Evolutionary conservation across 1,140 invertebrate species (phyloP).

Genomic region (Eurosta solidaginis): DNA sequence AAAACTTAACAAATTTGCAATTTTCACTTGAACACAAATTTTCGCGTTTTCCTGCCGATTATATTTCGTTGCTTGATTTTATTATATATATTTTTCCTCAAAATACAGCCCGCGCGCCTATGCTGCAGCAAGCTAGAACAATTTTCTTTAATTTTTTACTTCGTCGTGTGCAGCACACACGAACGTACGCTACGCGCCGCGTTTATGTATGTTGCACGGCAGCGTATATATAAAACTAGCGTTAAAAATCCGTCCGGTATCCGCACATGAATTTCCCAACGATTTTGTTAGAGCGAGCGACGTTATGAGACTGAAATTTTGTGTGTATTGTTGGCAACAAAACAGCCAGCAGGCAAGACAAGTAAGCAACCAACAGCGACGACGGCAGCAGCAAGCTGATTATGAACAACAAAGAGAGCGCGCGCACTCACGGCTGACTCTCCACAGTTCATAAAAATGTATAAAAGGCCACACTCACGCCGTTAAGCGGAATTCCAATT

Average conservation of each 20-base stretch:
- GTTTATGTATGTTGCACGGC: conserved; percentile 10
- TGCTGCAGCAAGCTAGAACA: background rate
- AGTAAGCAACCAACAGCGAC: background rate
- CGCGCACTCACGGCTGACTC: background rate
- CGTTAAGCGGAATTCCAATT: background rate
- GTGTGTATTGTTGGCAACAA: conserved; percentile 32
- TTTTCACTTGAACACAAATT: background rate
- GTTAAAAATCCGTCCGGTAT: conserved; percentile 7
- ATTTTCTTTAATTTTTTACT: background rate
- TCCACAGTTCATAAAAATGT: background rate
- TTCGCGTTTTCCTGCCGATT: background rate
- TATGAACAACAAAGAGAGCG: background rate
- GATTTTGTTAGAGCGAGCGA: conserved; percentile 36
- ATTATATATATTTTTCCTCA: background rate
- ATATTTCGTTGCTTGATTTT: conserved; percentile 7
- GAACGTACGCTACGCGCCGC: background rate
- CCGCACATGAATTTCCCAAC: conserved; percentile 5
- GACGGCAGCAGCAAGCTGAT: background rate
- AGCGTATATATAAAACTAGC: conserved; percentile 14
- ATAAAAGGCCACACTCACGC: background rate
- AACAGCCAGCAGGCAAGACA: background rate
- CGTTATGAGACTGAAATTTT: conserved; percentile 38
- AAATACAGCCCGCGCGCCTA: background rate
- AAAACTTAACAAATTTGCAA: background rate
- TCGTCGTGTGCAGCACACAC: conserved; percentile 10